Evolutionary conservation across 2,888 invertebrate species (phyloP).

Genomic region (Eueremaeus valkanovi): DNA sequence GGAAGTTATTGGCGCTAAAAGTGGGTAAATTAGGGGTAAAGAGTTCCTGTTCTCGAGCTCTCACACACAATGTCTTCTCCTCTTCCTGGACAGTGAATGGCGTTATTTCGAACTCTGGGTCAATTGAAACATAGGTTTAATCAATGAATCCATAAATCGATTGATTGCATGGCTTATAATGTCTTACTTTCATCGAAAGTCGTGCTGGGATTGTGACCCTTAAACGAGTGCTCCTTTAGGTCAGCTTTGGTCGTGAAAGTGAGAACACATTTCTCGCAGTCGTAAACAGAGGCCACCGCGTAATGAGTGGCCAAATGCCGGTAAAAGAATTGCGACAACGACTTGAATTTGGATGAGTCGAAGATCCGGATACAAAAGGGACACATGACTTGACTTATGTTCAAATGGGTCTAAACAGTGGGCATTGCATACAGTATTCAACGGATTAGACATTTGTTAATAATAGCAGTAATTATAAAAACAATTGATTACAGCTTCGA

Average conservation of each 20-base stretch:
- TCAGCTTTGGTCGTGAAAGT: conserved; percentile 9
- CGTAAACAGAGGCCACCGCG: conserved; percentile 26
- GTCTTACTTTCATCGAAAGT: conserved; percentile 16
- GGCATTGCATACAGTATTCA: too few species aligned
- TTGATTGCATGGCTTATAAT: too few species aligned
- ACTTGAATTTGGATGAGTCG: neutral
- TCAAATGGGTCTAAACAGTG: conserved; percentile 2
- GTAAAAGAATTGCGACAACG: neutral
- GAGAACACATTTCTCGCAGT: conserved; percentile 27
- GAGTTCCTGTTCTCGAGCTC: conserved; percentile 21
- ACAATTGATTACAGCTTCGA: conserved; percentile 17
- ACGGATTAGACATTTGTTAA: neutral
- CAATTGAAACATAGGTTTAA: neutral
- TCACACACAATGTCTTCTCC: neutral
- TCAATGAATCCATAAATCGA: neutral
- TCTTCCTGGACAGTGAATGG: neutral
- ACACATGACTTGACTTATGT: neutral
- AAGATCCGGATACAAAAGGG: conserved; percentile 22
- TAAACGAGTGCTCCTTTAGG: conserved; percentile 15
- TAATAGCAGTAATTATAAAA: neutral
- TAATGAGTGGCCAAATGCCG: conserved; percentile 10
- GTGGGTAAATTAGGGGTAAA: conserved; percentile 13
- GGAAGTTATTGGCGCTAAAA: neutral
- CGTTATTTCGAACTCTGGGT: conserved; percentile 1
- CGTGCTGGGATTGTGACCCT: conserved; percentile 19